These are phyloP conservation scores for Embidobia sp. DNA, from an alignment of 2,888 invertebrate genomes.

Conservation along the genomic window DNA sequence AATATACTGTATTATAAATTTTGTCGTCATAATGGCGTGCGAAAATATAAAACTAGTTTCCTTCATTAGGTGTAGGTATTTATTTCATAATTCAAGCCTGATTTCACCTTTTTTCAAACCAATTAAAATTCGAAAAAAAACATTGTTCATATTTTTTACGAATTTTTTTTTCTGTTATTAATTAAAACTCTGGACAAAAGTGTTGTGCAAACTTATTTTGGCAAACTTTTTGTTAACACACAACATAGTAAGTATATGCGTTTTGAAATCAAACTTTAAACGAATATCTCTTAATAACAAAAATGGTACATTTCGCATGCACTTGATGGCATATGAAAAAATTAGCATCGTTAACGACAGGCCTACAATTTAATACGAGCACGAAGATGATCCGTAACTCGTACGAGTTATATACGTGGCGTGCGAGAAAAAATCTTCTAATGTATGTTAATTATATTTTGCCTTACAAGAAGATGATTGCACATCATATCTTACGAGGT, in stretches of 20 bases:
- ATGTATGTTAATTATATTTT: conserved; percentile 63
- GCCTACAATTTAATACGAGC: conserved; percentile 59
- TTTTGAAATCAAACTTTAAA: too few relatives aligned
- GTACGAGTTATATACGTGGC: conserved; percentile 43
- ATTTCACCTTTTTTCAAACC: neutral
- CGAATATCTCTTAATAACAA: too few relatives aligned
- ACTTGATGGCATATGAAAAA: too few relatives aligned
- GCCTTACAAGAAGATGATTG: conserved; percentile 65
- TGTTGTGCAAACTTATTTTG: too few relatives aligned
- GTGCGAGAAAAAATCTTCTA: conserved; percentile 64
- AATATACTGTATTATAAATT: conserved; percentile 60
- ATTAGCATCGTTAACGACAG: conserved; percentile 46
- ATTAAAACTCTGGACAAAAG: too few relatives aligned
- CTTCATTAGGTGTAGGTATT: conserved; percentile 23
- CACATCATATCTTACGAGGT: conserved; percentile 60
- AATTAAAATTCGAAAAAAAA: conserved; percentile 6
- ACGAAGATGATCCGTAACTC: conserved; percentile 49
- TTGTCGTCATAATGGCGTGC: conserved; percentile 56
- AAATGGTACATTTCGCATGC: too few relatives aligned
- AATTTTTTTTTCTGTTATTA: too few relatives aligned
- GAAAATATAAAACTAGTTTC: conserved; percentile 50
- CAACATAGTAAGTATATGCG: too few relatives aligned
- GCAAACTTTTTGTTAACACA: too few relatives aligned
- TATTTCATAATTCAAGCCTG: neutral
- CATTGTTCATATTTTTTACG: too few relatives aligned